Conservation (phyloP, 2,113 vertebrate genomes). For the Poecile atricapillus region DNA sequence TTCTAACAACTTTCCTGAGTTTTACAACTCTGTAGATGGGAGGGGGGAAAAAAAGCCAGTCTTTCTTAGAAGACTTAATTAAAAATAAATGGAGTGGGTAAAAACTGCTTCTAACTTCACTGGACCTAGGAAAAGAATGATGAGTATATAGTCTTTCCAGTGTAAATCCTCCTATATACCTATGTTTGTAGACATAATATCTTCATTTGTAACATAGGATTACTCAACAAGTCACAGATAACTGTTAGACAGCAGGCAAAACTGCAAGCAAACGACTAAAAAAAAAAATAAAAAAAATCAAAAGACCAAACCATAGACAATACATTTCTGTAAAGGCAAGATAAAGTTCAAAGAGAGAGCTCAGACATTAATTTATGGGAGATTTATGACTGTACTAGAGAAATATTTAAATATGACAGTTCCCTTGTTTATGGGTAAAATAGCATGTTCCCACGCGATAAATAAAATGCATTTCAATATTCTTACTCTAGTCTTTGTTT, state of each 20-base stretch:
- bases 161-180: not conserved
- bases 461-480: constrained; percentile 50
- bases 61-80: not conserved
- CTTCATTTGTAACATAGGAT: not conserved
- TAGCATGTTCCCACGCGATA: constrained; percentile 3
- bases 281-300: not conserved
- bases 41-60: fast-evolving
- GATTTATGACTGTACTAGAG: constrained; percentile 16
- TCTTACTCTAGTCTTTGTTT: constrained; percentile 31
- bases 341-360: constrained; percentile 43
- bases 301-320: not conserved
- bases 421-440: constrained; percentile 31
- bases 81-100: not conserved
- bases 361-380: constrained; percentile 1
- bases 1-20: not conserved
- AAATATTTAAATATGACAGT: constrained; percentile 48
- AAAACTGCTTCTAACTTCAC: not conserved
- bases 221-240: not conserved
- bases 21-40: not conserved
- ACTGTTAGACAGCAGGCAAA: not conserved
- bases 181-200: not conserved
- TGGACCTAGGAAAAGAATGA: not conserved
- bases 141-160: not conserved
- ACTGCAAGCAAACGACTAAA: not conserved
- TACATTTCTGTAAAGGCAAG: not conserved